Evolutionary conservation across 2,113 vertebrate genomes (phyloP).

Genomic region (Pelvicachromis taeniatus): DNA sequence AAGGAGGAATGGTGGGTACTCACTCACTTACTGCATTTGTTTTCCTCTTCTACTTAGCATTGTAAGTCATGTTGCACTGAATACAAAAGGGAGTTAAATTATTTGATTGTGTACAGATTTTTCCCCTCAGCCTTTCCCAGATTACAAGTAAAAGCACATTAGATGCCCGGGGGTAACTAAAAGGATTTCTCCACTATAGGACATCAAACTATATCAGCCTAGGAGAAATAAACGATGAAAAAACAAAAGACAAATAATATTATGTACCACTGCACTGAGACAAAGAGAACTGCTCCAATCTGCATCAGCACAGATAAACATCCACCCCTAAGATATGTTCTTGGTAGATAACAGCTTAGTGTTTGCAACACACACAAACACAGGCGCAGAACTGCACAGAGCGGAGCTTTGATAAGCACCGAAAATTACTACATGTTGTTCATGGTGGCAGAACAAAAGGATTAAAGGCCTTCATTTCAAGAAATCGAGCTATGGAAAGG

Average conservation of each 20-base stretch:
- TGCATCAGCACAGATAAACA: conserved; percentile 69
- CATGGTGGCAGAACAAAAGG: conserved; percentile 64
- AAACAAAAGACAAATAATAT: conserved; percentile 57
- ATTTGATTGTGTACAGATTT: conserved; percentile 53
- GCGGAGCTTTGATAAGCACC: conserved; percentile 58
- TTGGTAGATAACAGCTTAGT: conserved; percentile 59
- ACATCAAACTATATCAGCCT: conserved; percentile 59
- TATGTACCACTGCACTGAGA: conserved; percentile 51
- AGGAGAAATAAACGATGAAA: conserved; percentile 41
- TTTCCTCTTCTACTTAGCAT: conserved; percentile 36
- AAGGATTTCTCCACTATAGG: conserved; percentile 50
- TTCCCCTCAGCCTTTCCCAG: conserved; percentile 43
- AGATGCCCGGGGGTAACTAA: conserved; percentile 51
- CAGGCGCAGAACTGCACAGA: conserved; percentile 3
- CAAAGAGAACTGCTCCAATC: conserved; percentile 61
- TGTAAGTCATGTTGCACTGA: conserved; percentile 38
- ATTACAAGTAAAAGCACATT: conserved; percentile 70
- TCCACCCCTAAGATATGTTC: conserved; percentile 68
- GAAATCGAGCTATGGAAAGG: conserved; percentile 57
- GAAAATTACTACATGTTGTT: conserved; percentile 67
- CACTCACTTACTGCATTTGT: conserved; percentile 37
- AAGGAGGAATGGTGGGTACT: conserved; percentile 22
- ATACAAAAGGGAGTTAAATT: conserved; percentile 54
- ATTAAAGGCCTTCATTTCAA: conserved; percentile 66
- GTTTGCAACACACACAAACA: conserved; percentile 16